Conservation (phyloP, 2,113 vertebrate species). For the Phoenicopterus ruber region DNA sequence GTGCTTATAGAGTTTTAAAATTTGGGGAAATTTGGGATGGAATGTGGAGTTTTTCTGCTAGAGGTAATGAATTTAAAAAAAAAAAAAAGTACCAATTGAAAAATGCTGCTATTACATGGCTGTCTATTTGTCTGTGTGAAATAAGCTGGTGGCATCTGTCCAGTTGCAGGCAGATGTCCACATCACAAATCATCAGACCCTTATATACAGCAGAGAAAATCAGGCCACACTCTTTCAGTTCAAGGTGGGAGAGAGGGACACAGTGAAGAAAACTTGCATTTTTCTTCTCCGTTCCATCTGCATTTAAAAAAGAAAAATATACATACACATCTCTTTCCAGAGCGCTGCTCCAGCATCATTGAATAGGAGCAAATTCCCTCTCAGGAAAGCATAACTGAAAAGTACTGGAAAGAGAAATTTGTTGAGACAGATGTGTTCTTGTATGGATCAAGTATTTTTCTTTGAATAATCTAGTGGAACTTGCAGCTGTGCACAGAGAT, state of each 20-base stretch:
- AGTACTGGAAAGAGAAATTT: neutral
- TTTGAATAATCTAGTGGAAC: neutral
- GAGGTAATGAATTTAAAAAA: neutral
- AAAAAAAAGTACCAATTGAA: neutral
- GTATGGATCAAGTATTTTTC: neutral
- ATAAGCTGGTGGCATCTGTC: neutral
- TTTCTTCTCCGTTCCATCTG: neutral
- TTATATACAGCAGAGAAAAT: slow-evolving; percentile 1
- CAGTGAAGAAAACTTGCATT: neutral
- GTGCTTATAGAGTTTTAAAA: neutral
- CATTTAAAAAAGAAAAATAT: neutral
- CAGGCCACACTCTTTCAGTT: neutral
- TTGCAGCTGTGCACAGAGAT: neutral
- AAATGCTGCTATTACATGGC: neutral
- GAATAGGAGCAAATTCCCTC: neutral
- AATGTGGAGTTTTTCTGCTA: neutral
- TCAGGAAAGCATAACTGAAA: neutral
- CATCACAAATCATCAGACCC: slow-evolving; percentile 3
- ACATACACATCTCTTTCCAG: neutral
- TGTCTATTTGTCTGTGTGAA: neutral
- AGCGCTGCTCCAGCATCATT: neutral
- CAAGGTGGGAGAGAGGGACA: neutral
- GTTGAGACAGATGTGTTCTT: slow-evolving; percentile 17
- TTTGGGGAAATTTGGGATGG: neutral
- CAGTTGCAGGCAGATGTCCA: neutral